These are phyloP conservation scores for Syngnathus acus DNA, from an alignment of 2,797 vertebrate genomes.

Conservation along the genomic window DNA sequence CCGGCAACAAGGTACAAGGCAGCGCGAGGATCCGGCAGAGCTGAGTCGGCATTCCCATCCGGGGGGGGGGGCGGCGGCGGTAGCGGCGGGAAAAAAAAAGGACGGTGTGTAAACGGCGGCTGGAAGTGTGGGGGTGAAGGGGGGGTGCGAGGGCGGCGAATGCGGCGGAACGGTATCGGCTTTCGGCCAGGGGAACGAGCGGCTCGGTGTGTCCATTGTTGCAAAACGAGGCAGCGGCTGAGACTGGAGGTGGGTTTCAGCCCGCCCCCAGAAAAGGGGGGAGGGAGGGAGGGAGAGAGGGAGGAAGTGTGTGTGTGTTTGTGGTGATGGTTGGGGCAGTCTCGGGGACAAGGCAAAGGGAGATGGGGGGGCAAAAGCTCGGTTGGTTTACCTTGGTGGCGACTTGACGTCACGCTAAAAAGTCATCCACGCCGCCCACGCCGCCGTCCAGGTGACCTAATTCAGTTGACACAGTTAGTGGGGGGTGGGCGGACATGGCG, in stretches of 20 bases:
- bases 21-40: conserved; percentile 55
- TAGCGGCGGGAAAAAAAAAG: conserved; percentile 52
- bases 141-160: conserved; percentile 51
- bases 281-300: background rate
- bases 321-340: background rate
- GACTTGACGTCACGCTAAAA: conserved; percentile 58
- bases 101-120: conserved; percentile 53
- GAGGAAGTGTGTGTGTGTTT: conserved; percentile 17
- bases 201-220: conserved; percentile 39
- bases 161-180: conserved; percentile 57
- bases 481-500: conserved; percentile 19
- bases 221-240: conserved; percentile 36
- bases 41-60: conserved; percentile 59
- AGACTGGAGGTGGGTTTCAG: conserved; percentile 13
- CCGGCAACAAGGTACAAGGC: conserved; percentile 29
- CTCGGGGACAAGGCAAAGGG: conserved; percentile 53
- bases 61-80: conserved; percentile 40
- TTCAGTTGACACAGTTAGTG: conserved; percentile 77
- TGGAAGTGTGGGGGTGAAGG: conserved; percentile 17
- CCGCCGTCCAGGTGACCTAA: conserved; percentile 68
- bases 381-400: conserved; percentile 65
- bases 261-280: conserved; percentile 29
- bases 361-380: conserved; percentile 51
- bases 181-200: conserved; percentile 34
- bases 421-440: conserved; percentile 63